Base-by-base conservation (phyloP, 2,113 vertebrate genomes). In the Cyprinodon tularosa region DNA sequence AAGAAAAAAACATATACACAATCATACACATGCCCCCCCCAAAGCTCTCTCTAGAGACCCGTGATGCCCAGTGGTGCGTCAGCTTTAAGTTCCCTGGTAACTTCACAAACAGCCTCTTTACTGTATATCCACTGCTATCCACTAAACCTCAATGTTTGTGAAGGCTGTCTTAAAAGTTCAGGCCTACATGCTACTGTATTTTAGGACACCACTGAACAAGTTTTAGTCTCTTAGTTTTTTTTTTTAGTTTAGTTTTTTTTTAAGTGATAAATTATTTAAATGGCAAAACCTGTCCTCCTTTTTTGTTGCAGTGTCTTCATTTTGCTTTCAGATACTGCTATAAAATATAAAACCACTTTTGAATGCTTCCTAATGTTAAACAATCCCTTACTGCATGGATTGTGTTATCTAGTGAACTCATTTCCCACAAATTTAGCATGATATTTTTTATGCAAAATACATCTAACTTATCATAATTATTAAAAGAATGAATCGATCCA, bases 41-140 rank as follows among this genome's bases (percentile, higher is more conserved):
- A 62, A 71, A 74, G 67, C 45, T 66, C 84, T 88, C 89, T 83
- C 81, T 71, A 76, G 90, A 91, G 86, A 73, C 76, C 84, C 86
- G 65, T 71, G 59, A 2, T 83, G 88, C 85, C 86, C 78, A 71
- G 70, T 74, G 87, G 80, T 80, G 78, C 81, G 89, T 87, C 85
- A 88, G 75, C 84, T 83, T 86, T 80, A 84, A 82, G 81, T 88
- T 77, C 74, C 76, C 72, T 39, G 64, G 81, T 78, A 81, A 85
- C 82, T 89, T 86, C 65, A 71, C 80, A 92, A 90, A 86, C 80
- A 86, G 86, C 83, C 84, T 83, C 81, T 74, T 66, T 74, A 70
- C 29, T 29, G 29, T 29, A 72, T 61, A 72, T 90, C 77, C 75
- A 85, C 84, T 86, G 83, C 67, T 63, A 3, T 65, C 81, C 71